Evolutionary conservation across 2,797 vertebrate genomes (phyloP), one percentile per base, ranked within the genome.

Genomic region (Arrhamphus sclerolepis): DNA sequence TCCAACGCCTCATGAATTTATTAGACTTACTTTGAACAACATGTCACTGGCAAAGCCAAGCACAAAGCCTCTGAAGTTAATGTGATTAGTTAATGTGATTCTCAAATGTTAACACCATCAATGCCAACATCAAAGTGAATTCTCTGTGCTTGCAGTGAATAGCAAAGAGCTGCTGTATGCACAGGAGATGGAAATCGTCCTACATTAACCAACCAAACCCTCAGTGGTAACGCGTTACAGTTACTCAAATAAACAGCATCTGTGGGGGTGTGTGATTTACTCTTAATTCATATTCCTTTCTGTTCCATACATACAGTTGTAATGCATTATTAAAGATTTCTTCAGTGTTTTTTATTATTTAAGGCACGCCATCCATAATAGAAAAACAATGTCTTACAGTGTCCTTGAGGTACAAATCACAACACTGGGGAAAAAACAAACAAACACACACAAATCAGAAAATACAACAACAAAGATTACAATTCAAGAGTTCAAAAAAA

Each of bases 71-170:
- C 9, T 47, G 54, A 71, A 54, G 62, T 55, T 70, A 59, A 67
- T 52, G 22, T 53, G 56, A 54, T 46, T 57, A 56, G 56, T 42
- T 75, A 19, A 67, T 47, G 44, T 16, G 65, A 39, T 48, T 39
- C n/a, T 61, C 46, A 50, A n/a, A 42, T 11, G 11, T 56, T 48
- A 56, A 53, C 41, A 20, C 40, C 29, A 48, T 56, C 62, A 59
- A 4, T 43, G 38, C 61, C 39, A 43, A 70, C 50, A 65, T 80
- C 29, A 74, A 71, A 81, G 64, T 55, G 17, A 64, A 60, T 56
- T 67, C 48, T 69, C 48, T 60, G 19, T 26, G 14, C 63, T 56
- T 4, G 1, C 54, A 7, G 51, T 51, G 52, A 70, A 75, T 24
- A 62, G 62, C 38, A 64, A 71, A 70, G 48, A 70, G 68, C 47